Percentiles rank a stretch among this genome's conserved stretches.
phyloP scores from a whole-genome alignment of 2,797 vertebrate genomes.

The Novumbra hubbsi region DNA sequence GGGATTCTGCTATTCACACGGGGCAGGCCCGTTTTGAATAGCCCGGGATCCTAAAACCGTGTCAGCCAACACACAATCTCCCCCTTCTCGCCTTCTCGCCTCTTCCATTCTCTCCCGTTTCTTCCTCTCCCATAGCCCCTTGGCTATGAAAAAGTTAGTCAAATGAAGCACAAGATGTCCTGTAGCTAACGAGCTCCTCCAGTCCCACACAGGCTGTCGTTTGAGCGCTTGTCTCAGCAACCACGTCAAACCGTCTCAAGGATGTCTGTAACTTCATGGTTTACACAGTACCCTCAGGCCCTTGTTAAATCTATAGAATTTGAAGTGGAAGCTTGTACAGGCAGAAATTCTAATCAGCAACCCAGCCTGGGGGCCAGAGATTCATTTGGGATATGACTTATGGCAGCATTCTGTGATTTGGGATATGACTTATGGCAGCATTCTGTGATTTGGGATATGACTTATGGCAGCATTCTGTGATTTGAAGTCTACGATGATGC shows the following conservation, averaged over 20 bases:
- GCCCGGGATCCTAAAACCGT: conserved; percentile 9
- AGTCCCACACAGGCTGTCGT: background rate
- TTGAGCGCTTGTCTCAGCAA: background rate
- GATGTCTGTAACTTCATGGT: background rate
- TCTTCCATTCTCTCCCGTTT: background rate
- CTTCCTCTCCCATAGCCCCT: background rate
- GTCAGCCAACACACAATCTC: background rate
- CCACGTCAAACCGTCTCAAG: background rate
- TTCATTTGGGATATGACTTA: background rate
- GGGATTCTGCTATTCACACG: conserved; percentile 20
- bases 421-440: background rate
- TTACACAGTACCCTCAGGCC: background rate
- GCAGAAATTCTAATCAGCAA: background rate
- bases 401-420: background rate
- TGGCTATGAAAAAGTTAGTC: background rate
- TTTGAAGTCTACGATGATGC: background rate
- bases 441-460: background rate
- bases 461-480: background rate
- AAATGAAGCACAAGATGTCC: background rate
- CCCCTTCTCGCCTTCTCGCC: background rate
- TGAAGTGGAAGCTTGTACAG: background rate
- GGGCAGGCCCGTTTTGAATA: conserved; percentile 8
- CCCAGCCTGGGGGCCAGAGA: background rate
- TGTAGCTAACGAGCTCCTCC: background rate
- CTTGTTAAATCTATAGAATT: background rate